Base-by-base conservation (phyloP, 2,888 invertebrate genomes). In the Sturmia bella region DNA sequence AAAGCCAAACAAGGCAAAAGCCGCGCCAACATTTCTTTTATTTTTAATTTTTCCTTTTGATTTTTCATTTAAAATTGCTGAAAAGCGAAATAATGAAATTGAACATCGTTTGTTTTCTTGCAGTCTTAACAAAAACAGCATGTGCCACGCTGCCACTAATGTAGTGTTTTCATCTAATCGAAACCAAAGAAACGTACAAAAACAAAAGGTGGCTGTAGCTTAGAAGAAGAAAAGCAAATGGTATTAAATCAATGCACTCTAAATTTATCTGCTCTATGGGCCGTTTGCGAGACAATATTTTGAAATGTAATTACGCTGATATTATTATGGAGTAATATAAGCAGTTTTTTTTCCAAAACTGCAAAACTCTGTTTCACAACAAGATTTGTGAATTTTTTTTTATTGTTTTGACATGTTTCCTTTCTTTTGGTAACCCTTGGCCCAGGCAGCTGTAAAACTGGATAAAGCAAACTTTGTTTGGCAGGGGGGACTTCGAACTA, bases 1-100 rank as follows among this genome's bases (percentile, higher is more conserved):
- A n/a, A 70, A 68, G 85, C 88, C 88, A 87, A 88, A 89, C 87
- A 88, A 86, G 89, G 88, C 86, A 87, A 87, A 70, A 79, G 74
- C 79, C 84, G 84, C 84, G 81, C 81, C 81, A 79, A 74, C 80
- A 77, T 80, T 82, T 82, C 74, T 78, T 82, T 45, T 59, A 52
- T 72, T 70, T 63, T 48, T 39, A 61, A 52, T 61, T 19, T 52
- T 52, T 57, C 15, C 19, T 75, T 15, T 41, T 57, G 13, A 39
- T 43, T 64, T 78, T 72, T 57, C 21, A 59, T 72, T 78, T 78
- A 3, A 78, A 78, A 73, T 68, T 73, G 57, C 84, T 81, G 85
- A 84, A 73, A 78, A 70, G 73, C 69, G 45, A 76, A 68, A 76
- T 59, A 74, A 73, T 59, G 59, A 75, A 75, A 78, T 66, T 74